Conservation (phyloP, 2,113 vertebrate genomes). For the Cercopithecus mona region DNA sequence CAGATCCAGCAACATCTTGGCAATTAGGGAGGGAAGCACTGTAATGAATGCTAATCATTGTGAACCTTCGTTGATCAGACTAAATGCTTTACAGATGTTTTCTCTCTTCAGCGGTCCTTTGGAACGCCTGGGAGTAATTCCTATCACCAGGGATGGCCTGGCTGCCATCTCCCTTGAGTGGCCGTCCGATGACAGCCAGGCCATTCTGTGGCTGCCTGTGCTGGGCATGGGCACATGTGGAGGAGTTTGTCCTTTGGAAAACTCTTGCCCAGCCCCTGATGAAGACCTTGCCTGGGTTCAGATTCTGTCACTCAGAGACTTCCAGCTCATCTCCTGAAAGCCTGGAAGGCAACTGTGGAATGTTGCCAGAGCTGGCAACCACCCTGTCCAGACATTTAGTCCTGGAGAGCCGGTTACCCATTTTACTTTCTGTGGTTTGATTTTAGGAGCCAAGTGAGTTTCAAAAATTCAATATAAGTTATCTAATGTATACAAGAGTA, state of each 20-base stretch:
- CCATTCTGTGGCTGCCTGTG: not conserved
- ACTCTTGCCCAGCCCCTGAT: not conserved
- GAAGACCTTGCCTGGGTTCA: not conserved
- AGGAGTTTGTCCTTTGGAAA: not conserved
- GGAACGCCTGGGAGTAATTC: not conserved
- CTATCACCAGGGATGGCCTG: not conserved
- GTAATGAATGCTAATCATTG: not conserved
- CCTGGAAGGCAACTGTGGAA: fast-evolving
- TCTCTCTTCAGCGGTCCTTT: not conserved
- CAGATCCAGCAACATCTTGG: not conserved
- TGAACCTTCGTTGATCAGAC: not conserved
- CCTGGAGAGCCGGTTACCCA: not conserved
- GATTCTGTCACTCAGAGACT: not conserved
- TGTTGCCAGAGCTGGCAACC: not conserved
- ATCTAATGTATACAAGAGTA: not conserved
- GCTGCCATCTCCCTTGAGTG: not conserved
- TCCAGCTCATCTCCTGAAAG: not conserved
- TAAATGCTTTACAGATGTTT: not conserved
- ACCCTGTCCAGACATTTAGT: not conserved
- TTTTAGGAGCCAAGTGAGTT: not conserved
- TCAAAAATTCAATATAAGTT: not conserved
- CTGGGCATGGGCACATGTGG: fast-evolving
- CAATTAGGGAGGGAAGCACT: not conserved
- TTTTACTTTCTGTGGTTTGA: not conserved
- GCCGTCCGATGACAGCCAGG: not conserved